A percentile compares a stretch with the other conserved stretches of the same genome.
These are phyloP conservation scores for Eupithecia pulchellata DNA, from an alignment of 2,888 invertebrate species.

Conservation along the genomic window DNA sequence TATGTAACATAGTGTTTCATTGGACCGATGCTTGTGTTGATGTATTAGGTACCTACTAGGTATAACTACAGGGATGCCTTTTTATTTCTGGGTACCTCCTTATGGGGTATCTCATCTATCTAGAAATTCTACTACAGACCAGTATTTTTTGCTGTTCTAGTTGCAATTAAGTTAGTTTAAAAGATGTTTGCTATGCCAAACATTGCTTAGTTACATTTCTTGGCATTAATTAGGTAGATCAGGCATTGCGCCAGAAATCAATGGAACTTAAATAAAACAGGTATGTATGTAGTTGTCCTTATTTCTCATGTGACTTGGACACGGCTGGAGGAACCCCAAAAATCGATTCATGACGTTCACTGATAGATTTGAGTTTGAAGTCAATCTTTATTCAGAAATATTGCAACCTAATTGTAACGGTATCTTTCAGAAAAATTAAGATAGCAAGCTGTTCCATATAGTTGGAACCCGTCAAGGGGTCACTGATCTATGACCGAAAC, in stretches of 20 bases:
- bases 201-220: not conserved
- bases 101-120: too few relatives aligned
- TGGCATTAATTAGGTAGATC: not conserved
- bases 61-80: not conserved
- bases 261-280: not conserved
- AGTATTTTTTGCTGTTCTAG: not conserved
- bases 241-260: conserved; percentile 1
- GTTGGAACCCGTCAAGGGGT: too few relatives aligned
- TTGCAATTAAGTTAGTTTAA: not conserved
- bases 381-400: too few relatives aligned
- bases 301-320: not conserved
- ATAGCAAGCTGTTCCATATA: too few relatives aligned
- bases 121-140: not conserved
- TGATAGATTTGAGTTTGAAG: too few relatives aligned
- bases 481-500: not conserved
- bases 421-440: too few relatives aligned
- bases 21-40: conserved; percentile 29
- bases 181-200: not conserved
- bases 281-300: not conserved
- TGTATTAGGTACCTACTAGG: not conserved
- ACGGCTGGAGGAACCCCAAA: not conserved
- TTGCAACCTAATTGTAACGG: too few relatives aligned
- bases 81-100: not conserved
- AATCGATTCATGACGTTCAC: not conserved
- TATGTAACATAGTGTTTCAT: conserved; percentile 76